Evolutionary conservation across 2,113 vertebrate genomes (phyloP).

Genomic region (Ceratotherium simum): DNA sequence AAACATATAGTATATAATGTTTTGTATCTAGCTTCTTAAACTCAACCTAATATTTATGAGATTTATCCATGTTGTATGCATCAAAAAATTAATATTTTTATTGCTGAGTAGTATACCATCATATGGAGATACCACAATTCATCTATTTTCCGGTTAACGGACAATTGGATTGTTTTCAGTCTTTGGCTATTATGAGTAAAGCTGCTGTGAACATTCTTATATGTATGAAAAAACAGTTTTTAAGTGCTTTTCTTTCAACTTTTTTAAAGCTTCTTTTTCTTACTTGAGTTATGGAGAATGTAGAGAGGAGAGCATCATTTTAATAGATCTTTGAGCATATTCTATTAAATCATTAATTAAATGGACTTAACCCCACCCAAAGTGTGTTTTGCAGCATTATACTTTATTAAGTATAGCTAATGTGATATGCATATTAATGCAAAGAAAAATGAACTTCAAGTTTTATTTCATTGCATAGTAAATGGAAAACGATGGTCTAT

Average conservation of each 20-base stretch:
- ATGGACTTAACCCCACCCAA: neutral
- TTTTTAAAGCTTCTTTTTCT: neutral
- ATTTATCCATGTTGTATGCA: neutral
- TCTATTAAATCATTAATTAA: neutral
- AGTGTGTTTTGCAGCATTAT: neutral
- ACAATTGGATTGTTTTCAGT: neutral
- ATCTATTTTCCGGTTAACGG: neutral
- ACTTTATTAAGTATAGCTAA: conserved; percentile 27
- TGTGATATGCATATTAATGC: neutral
- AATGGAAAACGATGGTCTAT: conserved; percentile 16
- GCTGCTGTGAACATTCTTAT: neutral
- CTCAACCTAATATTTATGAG: conserved; percentile 33
- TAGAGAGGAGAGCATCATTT: neutral
- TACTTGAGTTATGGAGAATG: neutral
- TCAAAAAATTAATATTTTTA: neutral
- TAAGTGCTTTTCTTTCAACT: neutral
- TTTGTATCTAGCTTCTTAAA: neutral
- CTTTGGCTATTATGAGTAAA: conserved; percentile 29
- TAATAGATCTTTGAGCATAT: neutral
- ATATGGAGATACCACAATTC: neutral
- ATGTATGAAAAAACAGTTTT: neutral
- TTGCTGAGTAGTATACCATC: neutral
- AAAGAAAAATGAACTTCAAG: conserved; percentile 21
- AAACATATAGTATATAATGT: neutral
- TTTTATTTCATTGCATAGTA: conserved; percentile 18